Evolutionary conservation across 1,140 invertebrate genomes (phyloP).

Genomic region (Trichogramma pretiosum): DNA sequence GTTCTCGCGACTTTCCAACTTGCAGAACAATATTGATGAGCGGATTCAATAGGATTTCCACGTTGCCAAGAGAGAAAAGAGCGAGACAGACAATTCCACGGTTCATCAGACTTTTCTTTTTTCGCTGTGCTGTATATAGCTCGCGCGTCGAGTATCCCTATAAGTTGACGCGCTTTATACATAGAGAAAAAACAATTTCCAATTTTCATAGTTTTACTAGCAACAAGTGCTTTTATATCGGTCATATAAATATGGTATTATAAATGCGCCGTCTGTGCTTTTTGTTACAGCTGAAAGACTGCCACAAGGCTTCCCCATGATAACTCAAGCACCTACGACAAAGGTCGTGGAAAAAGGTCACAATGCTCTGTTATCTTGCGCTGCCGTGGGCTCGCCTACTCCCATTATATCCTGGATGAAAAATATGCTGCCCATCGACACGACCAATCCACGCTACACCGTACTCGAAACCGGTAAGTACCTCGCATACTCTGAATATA

Average conservation of each 20-base stretch:
- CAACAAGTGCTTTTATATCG: not conserved
- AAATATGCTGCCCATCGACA: slow-evolving; percentile 74
- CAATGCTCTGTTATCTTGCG: slow-evolving; percentile 77
- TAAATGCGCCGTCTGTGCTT: slow-evolving; percentile 11
- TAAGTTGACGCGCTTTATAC: no score
- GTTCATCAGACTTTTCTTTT: not conserved
- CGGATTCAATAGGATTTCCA: slow-evolving; percentile 1
- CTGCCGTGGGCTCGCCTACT: slow-evolving; percentile 73
- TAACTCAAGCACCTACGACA: slow-evolving; percentile 69
- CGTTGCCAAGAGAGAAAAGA: no score
- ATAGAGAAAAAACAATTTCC: not conserved
- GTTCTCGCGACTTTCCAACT: slow-evolving; percentile 1
- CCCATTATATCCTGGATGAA: slow-evolving; percentile 88
- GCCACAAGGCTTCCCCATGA: slow-evolving; percentile 83
- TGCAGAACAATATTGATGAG: slow-evolving; percentile 11
- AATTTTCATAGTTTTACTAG: not conserved
- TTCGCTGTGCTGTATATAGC: not conserved
- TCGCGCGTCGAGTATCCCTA: no score
- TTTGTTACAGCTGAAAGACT: slow-evolving; percentile 70
- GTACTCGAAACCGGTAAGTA: slow-evolving; percentile 70
- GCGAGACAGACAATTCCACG: no score
- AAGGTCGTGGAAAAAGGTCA: slow-evolving; percentile 95
- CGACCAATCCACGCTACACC: slow-evolving; percentile 73
- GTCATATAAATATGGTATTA: not conserved
- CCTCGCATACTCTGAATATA: no score